Evolutionary conservation across 2,113 vertebrate genomes (phyloP).

Genomic region (Elephantulus edwardii): DNA sequence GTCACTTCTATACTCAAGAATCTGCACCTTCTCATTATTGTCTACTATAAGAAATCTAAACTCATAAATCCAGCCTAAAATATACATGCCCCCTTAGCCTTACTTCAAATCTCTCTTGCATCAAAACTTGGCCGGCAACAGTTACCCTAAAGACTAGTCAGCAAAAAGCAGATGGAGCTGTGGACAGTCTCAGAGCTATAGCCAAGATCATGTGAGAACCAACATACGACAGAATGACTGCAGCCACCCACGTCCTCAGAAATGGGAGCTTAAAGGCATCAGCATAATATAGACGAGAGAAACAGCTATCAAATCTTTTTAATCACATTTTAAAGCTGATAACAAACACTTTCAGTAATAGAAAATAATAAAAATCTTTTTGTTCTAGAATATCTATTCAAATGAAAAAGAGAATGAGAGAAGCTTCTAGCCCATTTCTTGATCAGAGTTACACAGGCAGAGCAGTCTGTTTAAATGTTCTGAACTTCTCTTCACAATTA

Average conservation of each 20-base stretch:
- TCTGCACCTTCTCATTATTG: background rate
- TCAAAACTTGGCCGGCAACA: background rate
- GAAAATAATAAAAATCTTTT: background rate
- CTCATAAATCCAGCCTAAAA: background rate
- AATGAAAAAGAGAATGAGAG: background rate
- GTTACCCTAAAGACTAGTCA: background rate
- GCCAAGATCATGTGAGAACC: background rate
- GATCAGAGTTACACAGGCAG: background rate
- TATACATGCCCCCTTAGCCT: background rate
- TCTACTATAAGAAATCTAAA: background rate
- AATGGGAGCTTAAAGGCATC: background rate
- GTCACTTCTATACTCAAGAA: background rate
- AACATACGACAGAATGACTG: background rate
- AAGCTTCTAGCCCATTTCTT: background rate
- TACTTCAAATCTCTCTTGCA: background rate
- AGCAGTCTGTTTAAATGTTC: background rate
- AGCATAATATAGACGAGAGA: background rate
- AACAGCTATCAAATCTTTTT: background rate
- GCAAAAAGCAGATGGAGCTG: background rate
- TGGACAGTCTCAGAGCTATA: background rate
- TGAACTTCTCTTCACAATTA: background rate
- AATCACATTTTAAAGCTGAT: constrained; percentile 14
- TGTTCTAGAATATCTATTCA: background rate
- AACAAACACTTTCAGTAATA: background rate
- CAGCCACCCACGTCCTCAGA: background rate